Evolutionary conservation across 1,140 invertebrate genomes (phyloP).

Genomic region (Nephila pilipes): DNA sequence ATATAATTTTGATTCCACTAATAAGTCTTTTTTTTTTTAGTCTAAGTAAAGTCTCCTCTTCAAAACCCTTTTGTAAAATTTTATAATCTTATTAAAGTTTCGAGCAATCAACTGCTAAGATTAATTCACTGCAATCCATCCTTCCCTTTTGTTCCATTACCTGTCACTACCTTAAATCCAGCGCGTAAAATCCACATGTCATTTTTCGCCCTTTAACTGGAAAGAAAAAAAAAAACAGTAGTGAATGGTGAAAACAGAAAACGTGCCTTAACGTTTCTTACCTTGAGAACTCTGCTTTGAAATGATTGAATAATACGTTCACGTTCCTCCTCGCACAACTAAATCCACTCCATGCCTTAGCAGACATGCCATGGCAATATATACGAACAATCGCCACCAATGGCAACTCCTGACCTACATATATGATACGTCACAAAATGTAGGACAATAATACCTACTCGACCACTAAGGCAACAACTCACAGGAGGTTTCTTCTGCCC

Average conservation of each 20-base stretch:
- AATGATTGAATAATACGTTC: slow-evolving; percentile 11
- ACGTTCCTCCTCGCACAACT: slow-evolving; percentile 35
- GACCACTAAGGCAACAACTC: slow-evolving; percentile 23
- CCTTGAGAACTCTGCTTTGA: slow-evolving; percentile 2
- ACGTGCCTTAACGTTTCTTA: slow-evolving; percentile 13
- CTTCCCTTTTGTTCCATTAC: too few species aligned
- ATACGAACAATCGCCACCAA: slow-evolving; percentile 63
- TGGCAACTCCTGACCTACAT: slow-evolving; percentile 67
- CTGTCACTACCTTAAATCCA: too few species aligned
- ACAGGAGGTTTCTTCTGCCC: neutral
- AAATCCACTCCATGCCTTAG: slow-evolving; percentile 39
- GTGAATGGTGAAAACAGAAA: neutral
- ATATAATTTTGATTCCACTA: too few species aligned
- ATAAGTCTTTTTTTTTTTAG: too few species aligned
- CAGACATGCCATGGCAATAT: slow-evolving; percentile 38
- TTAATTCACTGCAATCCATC: too few species aligned
- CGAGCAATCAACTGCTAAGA: too few species aligned
- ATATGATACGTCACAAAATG: slow-evolving; percentile 50
- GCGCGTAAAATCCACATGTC: neutral
- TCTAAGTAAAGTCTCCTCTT: too few species aligned
- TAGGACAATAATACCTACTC: slow-evolving; percentile 58
- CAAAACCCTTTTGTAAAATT: too few species aligned
- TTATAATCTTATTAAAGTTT: too few species aligned
- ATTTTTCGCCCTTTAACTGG: neutral
- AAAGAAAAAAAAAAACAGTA: neutral